phyloP scores from a whole-genome alignment of 2,797 vertebrate species.

The Channallabes apus region DNA sequence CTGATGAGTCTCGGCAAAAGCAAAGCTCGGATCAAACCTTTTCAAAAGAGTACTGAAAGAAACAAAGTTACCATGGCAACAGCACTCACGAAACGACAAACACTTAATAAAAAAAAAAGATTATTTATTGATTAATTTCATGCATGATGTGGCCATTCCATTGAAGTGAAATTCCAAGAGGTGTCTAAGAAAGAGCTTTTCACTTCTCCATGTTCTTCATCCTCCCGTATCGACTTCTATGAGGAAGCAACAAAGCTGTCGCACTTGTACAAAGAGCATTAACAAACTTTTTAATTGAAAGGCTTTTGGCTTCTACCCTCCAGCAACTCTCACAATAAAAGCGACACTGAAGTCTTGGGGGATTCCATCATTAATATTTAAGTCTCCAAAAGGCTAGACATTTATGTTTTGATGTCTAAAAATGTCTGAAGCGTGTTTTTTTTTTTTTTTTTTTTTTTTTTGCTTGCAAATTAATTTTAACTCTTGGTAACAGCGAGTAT shows the following conservation, averaged over 20 bases:
- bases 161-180: neutral
- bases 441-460: neutral
- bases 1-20: constrained; percentile 15
- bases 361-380: constrained; percentile 62
- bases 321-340: constrained; percentile 60
- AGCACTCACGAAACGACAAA: neutral
- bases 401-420: constrained; percentile 42
- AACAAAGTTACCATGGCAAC: neutral
- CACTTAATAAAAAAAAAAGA: neutral
- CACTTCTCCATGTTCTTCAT: neutral
- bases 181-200: neutral
- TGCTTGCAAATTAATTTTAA: constrained; percentile 6
- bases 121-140: constrained; percentile 2
- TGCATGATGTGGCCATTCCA: neutral
- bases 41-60: neutral
- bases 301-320: constrained; percentile 61
- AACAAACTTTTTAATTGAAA: constrained; percentile 68
- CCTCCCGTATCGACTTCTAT: neutral
- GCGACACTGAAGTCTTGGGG: constrained; percentile 43
- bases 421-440: constrained; percentile 4
- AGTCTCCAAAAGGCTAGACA: constrained; percentile 50
- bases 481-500: constrained; percentile 6
- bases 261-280: constrained; percentile 55
- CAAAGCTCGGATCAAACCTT: neutral
- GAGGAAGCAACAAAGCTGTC: neutral